Conservation (phyloP, 2,797 vertebrate genomes). For the Steatocranus sp. region DNA sequence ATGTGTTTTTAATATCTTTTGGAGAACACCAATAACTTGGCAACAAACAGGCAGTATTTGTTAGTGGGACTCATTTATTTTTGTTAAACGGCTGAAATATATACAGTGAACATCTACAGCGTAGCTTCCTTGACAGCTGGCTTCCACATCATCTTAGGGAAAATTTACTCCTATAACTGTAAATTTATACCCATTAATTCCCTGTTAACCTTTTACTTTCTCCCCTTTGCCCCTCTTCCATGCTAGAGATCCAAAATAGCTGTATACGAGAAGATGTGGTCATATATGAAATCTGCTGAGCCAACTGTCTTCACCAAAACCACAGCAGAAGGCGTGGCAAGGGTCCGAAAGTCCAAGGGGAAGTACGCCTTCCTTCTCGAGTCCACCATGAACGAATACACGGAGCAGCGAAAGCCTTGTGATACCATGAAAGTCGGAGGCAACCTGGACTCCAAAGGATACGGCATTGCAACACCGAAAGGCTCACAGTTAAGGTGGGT, state of each 20-base stretch:
- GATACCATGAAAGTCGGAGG: conserved; percentile 99
- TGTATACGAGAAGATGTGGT: conserved; percentile 99
- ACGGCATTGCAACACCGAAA: conserved; percentile 98
- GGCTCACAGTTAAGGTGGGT: conserved; percentile 99
- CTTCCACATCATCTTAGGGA: not conserved
- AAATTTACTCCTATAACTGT: not conserved
- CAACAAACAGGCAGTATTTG: not conserved
- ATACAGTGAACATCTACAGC: not conserved
- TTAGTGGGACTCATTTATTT: not conserved
- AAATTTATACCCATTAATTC: not conserved
- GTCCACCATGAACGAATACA: conserved; percentile 99
- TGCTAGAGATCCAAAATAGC: conserved; percentile 98
- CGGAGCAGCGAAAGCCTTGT: conserved; percentile 97
- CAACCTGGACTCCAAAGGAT: conserved; percentile 99
- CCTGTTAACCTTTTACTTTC: conserved; percentile 2
- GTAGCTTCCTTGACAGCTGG: not conserved
- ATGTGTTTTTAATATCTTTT: not conserved
- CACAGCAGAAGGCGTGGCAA: conserved; percentile 93
- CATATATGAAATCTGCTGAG: conserved; percentile 98
- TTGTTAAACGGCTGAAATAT: not conserved
- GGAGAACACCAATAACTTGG: not conserved
- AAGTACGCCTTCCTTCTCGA: conserved; percentile 99
- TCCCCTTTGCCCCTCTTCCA: not conserved
- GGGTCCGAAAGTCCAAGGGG: conserved; percentile 98
- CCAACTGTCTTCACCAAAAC: conserved; percentile 97